Conservation (phyloP, 37 sponge, comb jelly and placozoan genomes). For the Mnemiopsis leidyi region DNA sequence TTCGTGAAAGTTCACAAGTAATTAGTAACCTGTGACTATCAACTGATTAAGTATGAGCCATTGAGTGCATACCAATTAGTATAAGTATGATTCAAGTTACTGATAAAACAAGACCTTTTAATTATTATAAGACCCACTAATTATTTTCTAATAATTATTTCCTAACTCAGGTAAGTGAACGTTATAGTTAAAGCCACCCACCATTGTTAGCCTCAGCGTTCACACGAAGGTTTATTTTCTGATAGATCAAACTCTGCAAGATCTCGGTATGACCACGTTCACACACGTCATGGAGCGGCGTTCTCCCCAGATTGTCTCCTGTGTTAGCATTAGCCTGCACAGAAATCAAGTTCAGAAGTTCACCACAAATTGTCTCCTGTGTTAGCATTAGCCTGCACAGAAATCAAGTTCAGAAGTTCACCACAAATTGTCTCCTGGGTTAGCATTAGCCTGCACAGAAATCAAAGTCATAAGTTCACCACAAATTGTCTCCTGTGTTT, state of each 20-base stretch:
- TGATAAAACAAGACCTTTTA: no score
- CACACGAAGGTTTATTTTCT: neutral
- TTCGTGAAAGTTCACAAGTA: no score
- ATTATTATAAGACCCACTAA: no score
- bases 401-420: neutral
- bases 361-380: neutral
- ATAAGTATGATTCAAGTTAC: no score
- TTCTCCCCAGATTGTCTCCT: slow-evolving; percentile 13
- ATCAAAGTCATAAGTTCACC: neutral
- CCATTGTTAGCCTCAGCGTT: neutral
- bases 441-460: neutral
- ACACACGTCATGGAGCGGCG: slow-evolving; percentile 38
- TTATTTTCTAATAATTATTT: no score
- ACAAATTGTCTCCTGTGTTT: neutral
- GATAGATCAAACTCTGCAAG: neutral
- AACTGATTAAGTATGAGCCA: no score
- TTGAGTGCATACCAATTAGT: no score
- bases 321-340: neutral
- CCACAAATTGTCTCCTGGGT: neutral
- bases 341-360: neutral
- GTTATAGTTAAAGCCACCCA: no score
- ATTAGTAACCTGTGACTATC: no score
- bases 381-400: neutral
- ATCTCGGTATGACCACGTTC: slow-evolving; percentile 17
- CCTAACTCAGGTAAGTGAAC: no score